Evolutionary conservation across 2,888 invertebrate species (phyloP).

Genomic region (Poecilobothrus nobilitatus): DNA sequence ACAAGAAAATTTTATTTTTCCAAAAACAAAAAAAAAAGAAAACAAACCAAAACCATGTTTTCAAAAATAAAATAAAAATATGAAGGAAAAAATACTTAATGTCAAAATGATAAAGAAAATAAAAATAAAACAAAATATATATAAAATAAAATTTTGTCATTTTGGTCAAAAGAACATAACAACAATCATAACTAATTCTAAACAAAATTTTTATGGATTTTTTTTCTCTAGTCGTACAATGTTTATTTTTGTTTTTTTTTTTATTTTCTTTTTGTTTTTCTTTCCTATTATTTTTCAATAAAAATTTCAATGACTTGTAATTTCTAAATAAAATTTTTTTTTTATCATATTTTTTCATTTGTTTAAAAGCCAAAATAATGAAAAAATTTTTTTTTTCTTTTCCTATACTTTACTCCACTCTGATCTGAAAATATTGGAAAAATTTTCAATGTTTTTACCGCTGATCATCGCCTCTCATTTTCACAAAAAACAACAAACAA

Average conservation of each 20-base stretch:
- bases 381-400: background rate
- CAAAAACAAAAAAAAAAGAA: background rate
- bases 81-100: too few relatives aligned
- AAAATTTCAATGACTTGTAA: background rate
- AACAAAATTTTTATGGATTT: background rate
- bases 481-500: too few relatives aligned
- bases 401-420: background rate
- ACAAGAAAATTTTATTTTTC: background rate
- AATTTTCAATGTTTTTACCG: too few relatives aligned
- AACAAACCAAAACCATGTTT: background rate
- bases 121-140: too few relatives aligned
- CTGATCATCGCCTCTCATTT: too few relatives aligned
- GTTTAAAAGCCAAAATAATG: background rate
- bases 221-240: background rate
- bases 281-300: slow-evolving; percentile 4
- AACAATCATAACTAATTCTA: background rate
- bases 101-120: too few relatives aligned
- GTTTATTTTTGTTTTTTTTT: background rate
- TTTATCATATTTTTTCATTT: background rate
- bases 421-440: too few relatives aligned
- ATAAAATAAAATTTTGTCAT: background rate
- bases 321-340: background rate
- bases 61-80: background rate
- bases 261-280: too few relatives aligned
- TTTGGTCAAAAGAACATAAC: background rate